phyloP scores from a whole-genome alignment of 2,797 vertebrate genomes.

The Falco columbarius region DNA sequence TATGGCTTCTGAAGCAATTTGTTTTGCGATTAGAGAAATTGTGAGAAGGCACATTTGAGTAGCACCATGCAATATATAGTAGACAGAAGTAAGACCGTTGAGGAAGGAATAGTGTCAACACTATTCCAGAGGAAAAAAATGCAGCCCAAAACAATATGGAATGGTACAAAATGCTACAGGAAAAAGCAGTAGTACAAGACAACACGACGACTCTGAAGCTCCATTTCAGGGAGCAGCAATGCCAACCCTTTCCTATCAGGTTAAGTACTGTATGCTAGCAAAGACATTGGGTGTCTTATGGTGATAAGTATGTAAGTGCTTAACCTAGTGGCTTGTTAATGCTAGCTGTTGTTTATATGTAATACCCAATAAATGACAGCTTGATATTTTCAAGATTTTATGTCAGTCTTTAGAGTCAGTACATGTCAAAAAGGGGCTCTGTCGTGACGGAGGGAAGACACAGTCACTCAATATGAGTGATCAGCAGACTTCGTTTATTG shows the following conservation, averaged over 20 bases:
- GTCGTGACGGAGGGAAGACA: no score
- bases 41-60: background rate
- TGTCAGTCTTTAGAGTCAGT: background rate
- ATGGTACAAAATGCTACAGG: background rate
- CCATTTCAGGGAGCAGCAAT: background rate
- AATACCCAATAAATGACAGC: background rate
- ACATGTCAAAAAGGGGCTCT: accelerated
- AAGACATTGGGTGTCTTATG: background rate
- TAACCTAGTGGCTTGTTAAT: background rate
- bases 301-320: background rate
- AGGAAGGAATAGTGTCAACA: background rate
- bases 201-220: background rate
- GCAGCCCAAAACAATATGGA: background rate
- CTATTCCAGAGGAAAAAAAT: background rate
- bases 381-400: background rate
- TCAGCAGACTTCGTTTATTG: no score
- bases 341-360: background rate
- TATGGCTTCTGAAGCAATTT: background rate
- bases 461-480: no score
- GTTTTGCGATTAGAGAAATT: background rate
- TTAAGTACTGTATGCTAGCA: background rate
- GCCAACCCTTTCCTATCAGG: background rate
- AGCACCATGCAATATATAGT: background rate
- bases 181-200: background rate
- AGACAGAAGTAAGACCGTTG: background rate